phyloP scores from a whole-genome alignment of 2,797 vertebrate genomes.

The Knipowitschia caucasica region DNA sequence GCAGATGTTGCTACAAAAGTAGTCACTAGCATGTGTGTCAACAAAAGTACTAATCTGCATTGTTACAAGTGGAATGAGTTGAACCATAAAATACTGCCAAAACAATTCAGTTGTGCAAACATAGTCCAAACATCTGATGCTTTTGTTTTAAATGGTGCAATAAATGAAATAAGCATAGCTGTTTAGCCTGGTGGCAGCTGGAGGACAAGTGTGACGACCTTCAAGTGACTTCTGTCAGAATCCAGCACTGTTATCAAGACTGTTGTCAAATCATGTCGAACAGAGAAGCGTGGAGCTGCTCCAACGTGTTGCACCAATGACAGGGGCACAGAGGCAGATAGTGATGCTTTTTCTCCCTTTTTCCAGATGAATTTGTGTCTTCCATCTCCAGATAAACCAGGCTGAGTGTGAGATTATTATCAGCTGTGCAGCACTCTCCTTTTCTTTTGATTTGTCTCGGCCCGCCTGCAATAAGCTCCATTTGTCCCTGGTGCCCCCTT shows the following conservation, averaged over 20 bases:
- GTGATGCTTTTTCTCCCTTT: background rate
- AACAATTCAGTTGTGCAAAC: constrained; percentile 10
- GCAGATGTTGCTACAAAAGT: too few relatives aligned
- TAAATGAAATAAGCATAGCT: constrained; percentile 30
- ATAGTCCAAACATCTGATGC: constrained; percentile 1
- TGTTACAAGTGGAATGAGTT: too few relatives aligned
- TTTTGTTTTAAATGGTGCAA: constrained; percentile 14
- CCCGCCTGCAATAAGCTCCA: constrained; percentile 27
- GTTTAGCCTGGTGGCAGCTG: constrained; percentile 24
- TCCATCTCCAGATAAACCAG: constrained; percentile 37
- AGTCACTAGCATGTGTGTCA: too few relatives aligned
- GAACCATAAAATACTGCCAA: background rate
- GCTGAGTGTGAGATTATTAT: constrained; percentile 39
- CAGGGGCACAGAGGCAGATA: constrained; percentile 22
- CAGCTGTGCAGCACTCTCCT: constrained; percentile 25
- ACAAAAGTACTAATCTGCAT: too few relatives aligned
- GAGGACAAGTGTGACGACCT: constrained; percentile 39
- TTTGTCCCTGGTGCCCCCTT: constrained; percentile 54
- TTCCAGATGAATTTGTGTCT: constrained; percentile 19
- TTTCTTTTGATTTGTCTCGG: constrained; percentile 27
- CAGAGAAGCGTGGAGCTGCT: constrained; percentile 30
- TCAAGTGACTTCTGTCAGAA: constrained; percentile 40
- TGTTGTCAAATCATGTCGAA: constrained; percentile 41
- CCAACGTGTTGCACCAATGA: constrained; percentile 20
- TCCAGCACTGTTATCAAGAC: constrained; percentile 20